These are phyloP conservation scores for Drosophila nr. perissopoda DNA, from an alignment of 2,888 invertebrate species.

Conservation along the genomic window DNA sequence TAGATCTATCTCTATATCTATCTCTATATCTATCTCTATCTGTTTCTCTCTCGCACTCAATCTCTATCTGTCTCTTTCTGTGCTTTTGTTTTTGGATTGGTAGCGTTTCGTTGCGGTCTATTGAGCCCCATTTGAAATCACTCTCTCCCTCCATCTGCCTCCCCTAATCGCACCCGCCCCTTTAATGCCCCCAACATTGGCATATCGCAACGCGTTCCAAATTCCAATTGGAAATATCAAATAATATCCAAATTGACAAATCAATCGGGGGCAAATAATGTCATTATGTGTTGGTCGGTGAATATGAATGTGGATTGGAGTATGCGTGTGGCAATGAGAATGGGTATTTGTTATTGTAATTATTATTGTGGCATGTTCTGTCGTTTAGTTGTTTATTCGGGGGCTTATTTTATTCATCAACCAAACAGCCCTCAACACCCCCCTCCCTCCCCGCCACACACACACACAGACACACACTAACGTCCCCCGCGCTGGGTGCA, in stretches of 20 bases:
- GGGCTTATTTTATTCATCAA: constrained; percentile 29
- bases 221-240: constrained; percentile 41
- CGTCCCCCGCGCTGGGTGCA: background rate
- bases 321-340: background rate
- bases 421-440: background rate
- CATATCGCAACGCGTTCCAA: constrained; percentile 31
- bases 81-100: background rate
- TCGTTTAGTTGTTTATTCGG: constrained; percentile 45
- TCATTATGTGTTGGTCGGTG: constrained; percentile 54
- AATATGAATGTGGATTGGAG: background rate
- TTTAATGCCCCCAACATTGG: background rate
- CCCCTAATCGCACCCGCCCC: background rate
- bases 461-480: too few species aligned
- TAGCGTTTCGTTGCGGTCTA: constrained; percentile 28
- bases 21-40: background rate
- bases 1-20: background rate
- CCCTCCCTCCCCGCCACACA: too few species aligned
- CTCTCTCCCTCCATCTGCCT: background rate
- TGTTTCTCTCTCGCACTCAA: background rate
- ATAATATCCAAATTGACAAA: constrained; percentile 76
- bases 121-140: background rate
- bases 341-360: constrained; percentile 56
- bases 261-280: constrained; percentile 75
- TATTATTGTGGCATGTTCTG: constrained; percentile 62
- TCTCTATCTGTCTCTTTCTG: background rate